These are phyloP conservation scores for Aplidium turbinatum DNA, from an alignment of 23 tunicate genomes.

Conservation along the genomic window DNA sequence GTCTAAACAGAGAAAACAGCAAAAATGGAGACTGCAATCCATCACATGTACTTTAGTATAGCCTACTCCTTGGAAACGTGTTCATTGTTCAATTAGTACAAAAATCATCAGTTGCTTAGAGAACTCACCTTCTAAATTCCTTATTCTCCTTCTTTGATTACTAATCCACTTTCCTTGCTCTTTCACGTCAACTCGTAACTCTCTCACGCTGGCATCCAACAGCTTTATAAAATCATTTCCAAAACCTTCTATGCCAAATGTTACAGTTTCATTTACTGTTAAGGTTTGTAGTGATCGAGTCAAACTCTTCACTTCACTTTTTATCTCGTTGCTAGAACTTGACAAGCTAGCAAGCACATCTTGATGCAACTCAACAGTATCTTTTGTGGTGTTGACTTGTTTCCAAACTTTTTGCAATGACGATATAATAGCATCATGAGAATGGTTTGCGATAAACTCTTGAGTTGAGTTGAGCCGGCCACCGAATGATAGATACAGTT, in stretches of 20 bases:
- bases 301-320: background rate
- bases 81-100: background rate
- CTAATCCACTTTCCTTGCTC: constrained; percentile 43
- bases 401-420: background rate
- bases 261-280: background rate
- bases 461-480: too few species aligned
- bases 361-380: constrained; percentile 3
- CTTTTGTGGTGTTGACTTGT: constrained; percentile 1
- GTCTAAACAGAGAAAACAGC: too few species aligned
- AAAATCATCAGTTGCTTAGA: background rate
- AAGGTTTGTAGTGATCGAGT: background rate
- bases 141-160: constrained; percentile 44
- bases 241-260: background rate
- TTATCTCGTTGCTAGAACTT: background rate
- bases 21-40: too few species aligned
- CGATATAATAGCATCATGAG: too few species aligned
- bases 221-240: constrained; percentile 23
- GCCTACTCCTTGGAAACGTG: background rate
- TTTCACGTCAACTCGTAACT: constrained; percentile 27
- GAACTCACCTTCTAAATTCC: constrained; percentile 49
- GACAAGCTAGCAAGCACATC: constrained; percentile 19
- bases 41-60: background rate
- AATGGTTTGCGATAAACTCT: too few species aligned
- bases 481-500: too few species aligned
- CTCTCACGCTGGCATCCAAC: constrained; percentile 39